A percentile compares a stretch with the other conserved stretches of the same genome.
Conservation (phyloP, 2,113 vertebrate species). For the Cavia aperea region DNA sequence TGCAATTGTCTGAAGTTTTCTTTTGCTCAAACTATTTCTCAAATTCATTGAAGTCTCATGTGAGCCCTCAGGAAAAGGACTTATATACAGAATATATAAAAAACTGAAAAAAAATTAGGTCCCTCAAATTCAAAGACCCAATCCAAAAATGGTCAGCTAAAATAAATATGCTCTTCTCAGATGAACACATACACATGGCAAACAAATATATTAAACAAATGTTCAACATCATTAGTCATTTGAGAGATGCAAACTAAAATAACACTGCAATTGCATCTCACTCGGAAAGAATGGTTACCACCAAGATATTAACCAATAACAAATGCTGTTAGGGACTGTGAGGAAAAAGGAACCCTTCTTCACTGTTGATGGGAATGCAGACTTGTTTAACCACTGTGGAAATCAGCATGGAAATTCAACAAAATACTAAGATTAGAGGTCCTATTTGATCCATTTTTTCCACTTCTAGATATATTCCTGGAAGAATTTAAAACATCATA, state of each 20-base stretch:
- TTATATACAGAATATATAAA: not conserved
- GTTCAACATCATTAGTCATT: not conserved
- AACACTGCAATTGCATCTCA: not conserved
- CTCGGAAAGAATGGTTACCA: not conserved
- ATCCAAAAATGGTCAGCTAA: not conserved
- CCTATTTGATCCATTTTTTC: not conserved
- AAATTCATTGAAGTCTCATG: not conserved
- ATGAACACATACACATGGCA: not conserved
- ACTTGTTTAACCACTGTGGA: not conserved
- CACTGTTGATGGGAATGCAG: not conserved
- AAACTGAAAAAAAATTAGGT: not conserved
- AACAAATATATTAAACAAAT: not conserved
- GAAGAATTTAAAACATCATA: not conserved
- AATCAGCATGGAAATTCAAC: not conserved
- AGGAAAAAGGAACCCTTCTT: not conserved
- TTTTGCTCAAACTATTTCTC: not conserved
- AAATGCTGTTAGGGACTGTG: not conserved
- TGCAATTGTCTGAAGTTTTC: not conserved
- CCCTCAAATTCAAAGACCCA: not conserved
- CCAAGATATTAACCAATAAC: not conserved
- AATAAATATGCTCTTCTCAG: not conserved
- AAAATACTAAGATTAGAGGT: not conserved
- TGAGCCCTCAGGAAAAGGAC: not conserved
- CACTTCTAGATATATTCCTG: not conserved
- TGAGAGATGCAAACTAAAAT: not conserved